These are phyloP conservation scores for Stratiomys singularior DNA, from an alignment of 2,888 invertebrate genomes.

Conservation along the genomic window DNA sequence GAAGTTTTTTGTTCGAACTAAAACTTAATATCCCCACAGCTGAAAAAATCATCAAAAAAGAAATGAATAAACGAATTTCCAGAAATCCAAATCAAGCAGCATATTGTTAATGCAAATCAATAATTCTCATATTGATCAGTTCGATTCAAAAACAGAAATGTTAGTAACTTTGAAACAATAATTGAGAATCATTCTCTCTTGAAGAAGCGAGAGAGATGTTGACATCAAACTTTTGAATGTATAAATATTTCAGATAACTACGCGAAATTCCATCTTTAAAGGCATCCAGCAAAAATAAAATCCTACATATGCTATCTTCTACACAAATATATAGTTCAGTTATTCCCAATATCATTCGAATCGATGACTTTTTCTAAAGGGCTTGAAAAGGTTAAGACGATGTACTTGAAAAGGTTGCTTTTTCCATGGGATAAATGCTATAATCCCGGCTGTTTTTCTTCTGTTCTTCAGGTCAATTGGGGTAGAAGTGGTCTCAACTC, in stretches of 20 bases:
- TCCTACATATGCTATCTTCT: not conserved
- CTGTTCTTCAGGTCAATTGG: constrained; percentile 8
- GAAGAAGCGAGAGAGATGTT: no score
- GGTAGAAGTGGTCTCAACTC: constrained; percentile 9
- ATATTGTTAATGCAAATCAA: no score
- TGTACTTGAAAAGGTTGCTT: constrained; percentile 10
- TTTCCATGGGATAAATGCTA: constrained; percentile 12
- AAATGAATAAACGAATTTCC: no score
- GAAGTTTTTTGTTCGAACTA: no score
- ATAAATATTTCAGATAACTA: not conserved
- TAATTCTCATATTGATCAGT: no score
- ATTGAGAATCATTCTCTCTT: no score
- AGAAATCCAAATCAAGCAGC: no score
- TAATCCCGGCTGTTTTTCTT: constrained; percentile 37
- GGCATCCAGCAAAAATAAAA: not conserved
- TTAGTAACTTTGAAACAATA: no score
- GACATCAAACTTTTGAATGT: no score
- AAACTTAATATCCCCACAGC: no score
- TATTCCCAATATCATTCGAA: constrained; percentile 6
- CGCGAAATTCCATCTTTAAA: not conserved
- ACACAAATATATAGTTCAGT: not conserved
- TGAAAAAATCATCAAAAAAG: no score
- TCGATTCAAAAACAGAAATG: no score
- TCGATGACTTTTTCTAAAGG: not conserved
- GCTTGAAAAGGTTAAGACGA: constrained; percentile 15